Base-by-base conservation (phyloP, 2,797 vertebrate species). In the Rhinatrema bivittatum region DNA sequence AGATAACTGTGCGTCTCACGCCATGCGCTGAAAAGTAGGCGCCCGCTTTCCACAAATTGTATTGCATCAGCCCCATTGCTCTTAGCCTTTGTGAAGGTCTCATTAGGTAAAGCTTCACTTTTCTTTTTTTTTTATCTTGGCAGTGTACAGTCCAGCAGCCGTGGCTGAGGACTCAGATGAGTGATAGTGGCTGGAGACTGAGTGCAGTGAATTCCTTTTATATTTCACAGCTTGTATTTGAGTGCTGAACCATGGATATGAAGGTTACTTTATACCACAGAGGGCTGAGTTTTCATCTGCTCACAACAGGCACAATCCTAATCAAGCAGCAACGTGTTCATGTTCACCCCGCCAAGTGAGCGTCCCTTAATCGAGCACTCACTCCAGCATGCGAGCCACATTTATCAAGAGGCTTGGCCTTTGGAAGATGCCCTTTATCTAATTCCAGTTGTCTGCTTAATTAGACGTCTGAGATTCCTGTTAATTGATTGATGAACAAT, bases 401-500 rank as follows among this genome's bases (percentile, higher is more conserved):
- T 59, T 54, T 3, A 1, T 42, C 47, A 39, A 41, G 39, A 58
- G 41, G 26, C 47, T 28, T 60, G 53, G 55, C 45, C 62, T 64
- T 70, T 72, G 46, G 48, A 31, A 62, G 51, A 56, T 72, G 60
- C 62, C 71, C 68, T 74, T 66, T 62, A 51, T 56, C 62, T 68
- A 61, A 72, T 72, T 72, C 66, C 60, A 50, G 51, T 68, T 66
- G 66, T 68, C 64, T 68, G 57, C 53, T 59, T 70, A 74, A 72
- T 72, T 72, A 64, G 68, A 68, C 53, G 20, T 64, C 50, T 55
- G 57, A 72, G 66, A 61, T 50, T 13, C 37, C 53, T 1, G 4
- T 46, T 74, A 72, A 72, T 70, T 70, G 68, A 70, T 70, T 72
- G 64, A 70, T 68, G 68, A 70, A 59, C 68, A 74, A 70, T 72